Percentiles rank a stretch among this genome's conserved stretches.
Evolutionary conservation across 2,113 vertebrate genomes (phyloP).

Genomic region (Monopterus albus): DNA sequence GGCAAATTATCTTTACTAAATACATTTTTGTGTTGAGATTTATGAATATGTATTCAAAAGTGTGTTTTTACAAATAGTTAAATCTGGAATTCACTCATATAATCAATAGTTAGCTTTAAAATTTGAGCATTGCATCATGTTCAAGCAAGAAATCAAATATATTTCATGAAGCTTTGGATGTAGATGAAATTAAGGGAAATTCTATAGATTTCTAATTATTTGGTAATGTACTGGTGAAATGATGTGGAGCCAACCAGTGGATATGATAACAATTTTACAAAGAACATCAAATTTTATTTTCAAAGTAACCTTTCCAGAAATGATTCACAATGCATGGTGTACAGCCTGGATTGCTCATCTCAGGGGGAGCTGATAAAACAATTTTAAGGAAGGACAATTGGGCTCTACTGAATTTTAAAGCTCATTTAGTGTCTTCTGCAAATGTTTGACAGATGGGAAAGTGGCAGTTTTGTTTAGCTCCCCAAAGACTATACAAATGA

Average conservation of each 20-base stretch:
- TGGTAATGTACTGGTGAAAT: background rate
- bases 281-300: background rate
- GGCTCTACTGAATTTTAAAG: constrained; percentile 72
- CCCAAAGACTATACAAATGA: constrained; percentile 71
- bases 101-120: too few species aligned
- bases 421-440: constrained; percentile 64
- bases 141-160: too few species aligned
- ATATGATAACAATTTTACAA: background rate
- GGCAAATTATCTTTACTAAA: too few species aligned
- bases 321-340: constrained; percentile 20
- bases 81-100: too few species aligned
- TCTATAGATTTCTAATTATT: too few species aligned
- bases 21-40: too few species aligned
- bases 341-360: constrained; percentile 50
- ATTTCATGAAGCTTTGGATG: too few species aligned
- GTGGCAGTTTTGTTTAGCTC: constrained; percentile 64
- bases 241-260: background rate
- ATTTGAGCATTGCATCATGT: too few species aligned
- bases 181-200: background rate
- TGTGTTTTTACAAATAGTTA: too few species aligned
- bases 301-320: constrained; percentile 20
- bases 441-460: constrained; percentile 77
- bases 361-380: constrained; percentile 40
- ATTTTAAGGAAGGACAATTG: constrained; percentile 66
- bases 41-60: too few species aligned